Percentiles rank a stretch among this genome's conserved stretches.
Evolutionary conservation across 2,797 vertebrate genomes (phyloP).

Genomic region (Acanthurus tractus): DNA sequence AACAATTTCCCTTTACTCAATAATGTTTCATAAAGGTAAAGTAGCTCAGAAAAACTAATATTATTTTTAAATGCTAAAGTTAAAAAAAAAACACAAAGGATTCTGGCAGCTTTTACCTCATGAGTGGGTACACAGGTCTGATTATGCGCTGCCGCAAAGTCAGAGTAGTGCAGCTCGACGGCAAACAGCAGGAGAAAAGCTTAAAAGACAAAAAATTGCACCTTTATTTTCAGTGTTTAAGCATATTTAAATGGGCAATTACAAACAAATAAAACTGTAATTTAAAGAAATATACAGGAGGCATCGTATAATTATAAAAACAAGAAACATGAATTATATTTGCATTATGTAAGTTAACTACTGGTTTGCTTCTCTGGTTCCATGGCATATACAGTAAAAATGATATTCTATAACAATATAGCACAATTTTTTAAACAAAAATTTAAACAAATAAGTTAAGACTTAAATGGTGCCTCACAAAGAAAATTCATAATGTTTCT

Average conservation of each 20-base stretch:
- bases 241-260: not conserved
- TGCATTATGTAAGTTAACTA: not conserved
- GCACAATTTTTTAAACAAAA: not conserved
- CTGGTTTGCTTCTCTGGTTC: not conserved
- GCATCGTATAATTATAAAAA: slow-evolving; percentile 16
- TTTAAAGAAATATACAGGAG: not conserved
- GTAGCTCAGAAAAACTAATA: not conserved
- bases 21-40: slow-evolving; percentile 1
- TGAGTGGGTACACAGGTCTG: slow-evolving; percentile 27
- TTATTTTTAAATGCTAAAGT: not conserved
- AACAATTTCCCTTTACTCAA: not conserved
- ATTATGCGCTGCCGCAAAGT: not conserved
- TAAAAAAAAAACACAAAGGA: not conserved
- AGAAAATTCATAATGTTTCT: not conserved
- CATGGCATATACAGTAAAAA: not conserved
- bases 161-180: slow-evolving; percentile 14
- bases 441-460: not conserved
- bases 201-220: slow-evolving; percentile 38
- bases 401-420: not conserved
- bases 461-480: too few relatives aligned
- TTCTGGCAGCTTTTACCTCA: slow-evolving; percentile 52
- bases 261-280: not conserved
- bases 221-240: slow-evolving; percentile 20
- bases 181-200: slow-evolving; percentile 69
- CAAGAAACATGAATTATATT: not conserved